These are phyloP conservation scores for Melanchra persicariae DNA, from an alignment of 2,888 invertebrate species.

Conservation along the genomic window DNA sequence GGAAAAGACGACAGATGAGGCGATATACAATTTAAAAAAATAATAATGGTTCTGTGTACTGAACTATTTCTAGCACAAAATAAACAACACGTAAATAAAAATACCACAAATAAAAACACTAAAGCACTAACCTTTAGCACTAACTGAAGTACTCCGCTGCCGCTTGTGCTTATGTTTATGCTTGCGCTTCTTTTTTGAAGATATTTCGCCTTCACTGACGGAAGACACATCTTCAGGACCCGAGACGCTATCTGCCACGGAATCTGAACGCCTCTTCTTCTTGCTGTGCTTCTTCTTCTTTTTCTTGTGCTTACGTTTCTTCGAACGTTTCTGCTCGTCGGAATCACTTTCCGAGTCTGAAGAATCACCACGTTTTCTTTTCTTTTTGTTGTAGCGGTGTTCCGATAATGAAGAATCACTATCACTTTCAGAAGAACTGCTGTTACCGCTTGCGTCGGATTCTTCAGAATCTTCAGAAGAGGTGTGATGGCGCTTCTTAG, in stretches of 20 bases:
- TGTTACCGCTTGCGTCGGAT: slow-evolving; percentile 81
- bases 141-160: slow-evolving; percentile 77
- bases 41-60: not conserved
- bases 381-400: slow-evolving; percentile 86
- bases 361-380: slow-evolving; percentile 85
- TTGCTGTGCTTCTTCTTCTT: slow-evolving; percentile 89
- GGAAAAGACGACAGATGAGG: not conserved
- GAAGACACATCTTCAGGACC: slow-evolving; percentile 76
- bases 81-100: not conserved
- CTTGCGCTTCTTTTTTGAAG: slow-evolving; percentile 85
- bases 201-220: slow-evolving; percentile 84
- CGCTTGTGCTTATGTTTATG: slow-evolving; percentile 87
- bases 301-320: slow-evolving; percentile 89
- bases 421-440: slow-evolving; percentile 85
- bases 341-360: slow-evolving; percentile 86
- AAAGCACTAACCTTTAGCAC: slow-evolving; percentile 80
- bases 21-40: not conserved
- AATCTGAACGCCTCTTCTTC: slow-evolving; percentile 83
- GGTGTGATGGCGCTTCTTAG: slow-evolving; percentile 84
- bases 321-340: slow-evolving; percentile 82
- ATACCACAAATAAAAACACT: slow-evolving; percentile 3
- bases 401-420: slow-evolving; percentile 84
- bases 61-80: not conserved
- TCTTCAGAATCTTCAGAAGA: slow-evolving; percentile 87
- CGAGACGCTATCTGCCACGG: slow-evolving; percentile 77